phyloP scores from a whole-genome alignment of 2,113 vertebrate species.

The Apus apus region DNA sequence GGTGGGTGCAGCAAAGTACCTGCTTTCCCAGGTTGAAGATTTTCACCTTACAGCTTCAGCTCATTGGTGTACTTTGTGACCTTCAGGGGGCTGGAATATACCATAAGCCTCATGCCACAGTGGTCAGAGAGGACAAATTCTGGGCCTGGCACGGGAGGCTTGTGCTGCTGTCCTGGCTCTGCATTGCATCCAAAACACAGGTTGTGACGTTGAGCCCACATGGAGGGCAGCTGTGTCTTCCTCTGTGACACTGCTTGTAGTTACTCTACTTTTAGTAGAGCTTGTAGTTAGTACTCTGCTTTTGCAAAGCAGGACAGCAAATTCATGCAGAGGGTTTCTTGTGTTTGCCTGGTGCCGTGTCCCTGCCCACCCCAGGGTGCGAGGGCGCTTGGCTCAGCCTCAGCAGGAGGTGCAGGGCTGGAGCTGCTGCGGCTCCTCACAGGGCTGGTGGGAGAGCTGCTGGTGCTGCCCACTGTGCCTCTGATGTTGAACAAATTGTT shows the following conservation, averaged over 20 bases:
- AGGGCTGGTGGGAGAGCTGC: neutral
- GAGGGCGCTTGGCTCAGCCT: neutral
- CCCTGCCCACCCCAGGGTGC: fast-evolving
- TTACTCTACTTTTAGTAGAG: neutral
- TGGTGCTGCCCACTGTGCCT: neutral
- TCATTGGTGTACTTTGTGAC: neutral
- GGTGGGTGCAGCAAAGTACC: neutral
- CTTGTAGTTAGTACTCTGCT: neutral
- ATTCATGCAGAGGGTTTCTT: neutral
- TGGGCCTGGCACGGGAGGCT: fast-evolving
- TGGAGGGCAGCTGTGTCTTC: fast-evolving
- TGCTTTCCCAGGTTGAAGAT: neutral
- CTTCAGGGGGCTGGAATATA: neutral
- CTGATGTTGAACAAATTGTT: neutral
- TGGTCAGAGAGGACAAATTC: neutral
- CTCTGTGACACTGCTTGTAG: neutral
- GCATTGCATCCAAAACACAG: fast-evolving
- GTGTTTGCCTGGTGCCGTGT: neutral
- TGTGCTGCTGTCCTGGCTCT: neutral
- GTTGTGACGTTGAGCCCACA: neutral
- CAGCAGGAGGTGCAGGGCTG: fast-evolving
- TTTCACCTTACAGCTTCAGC: neutral
- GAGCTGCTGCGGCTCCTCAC: neutral
- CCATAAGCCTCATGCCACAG: neutral
- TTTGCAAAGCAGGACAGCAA: neutral